Evolutionary conservation across 2,797 vertebrate species (phyloP), one percentile per base, ranked within the genome.

Genomic region (Sebastes itinus): DNA sequence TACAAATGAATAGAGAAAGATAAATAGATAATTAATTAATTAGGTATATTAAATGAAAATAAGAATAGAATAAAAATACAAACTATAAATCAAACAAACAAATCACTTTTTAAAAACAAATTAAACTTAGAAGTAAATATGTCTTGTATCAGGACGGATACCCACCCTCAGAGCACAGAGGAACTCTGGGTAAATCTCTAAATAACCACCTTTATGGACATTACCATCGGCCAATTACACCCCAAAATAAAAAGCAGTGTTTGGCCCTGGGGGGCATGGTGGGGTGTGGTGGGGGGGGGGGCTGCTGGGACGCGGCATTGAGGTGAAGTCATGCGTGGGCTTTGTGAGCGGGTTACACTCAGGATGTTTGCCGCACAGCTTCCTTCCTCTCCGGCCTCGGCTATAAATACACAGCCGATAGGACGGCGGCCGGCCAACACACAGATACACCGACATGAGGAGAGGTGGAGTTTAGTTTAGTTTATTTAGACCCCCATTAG

Each of bases 291-390:
- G 6, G 12, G 4, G 14, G 38, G 10, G 38, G 25, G 18, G 16
- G 46, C 3, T 25, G 55, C 32, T 27, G 52, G 30, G 59, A 27
- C 3, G 14, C 11, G 27, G 27, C 82, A 42, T 35, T 11, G 33
- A 55, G 68, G 35, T 66, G 75, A 79, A 70, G 75, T 77, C 78
- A 52, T 65, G 72, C 33, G 5, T 78, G 71, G 70, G 64, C 46
- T 67, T 8, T 22, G 72, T 52, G 69, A 64, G 56, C 27, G 16
- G 25, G 61, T 66, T 56, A 27, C 49, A n/a, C 35, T 7, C 33
- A 75, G 73, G 80, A 85, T 77, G 79, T 84, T 81, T 79, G 65
- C 72, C n/a, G 25, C 58, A 76, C 54, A 1, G 59, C 67, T 76
- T 87, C 68, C 84, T 88, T 72, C 77, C 77, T 78, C 13, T 67